Percentiles rank a stretch among this genome's conserved stretches.
phyloP scores from a whole-genome alignment of 2,888 invertebrate genomes.

The Leptinotarsa peninsularis region DNA sequence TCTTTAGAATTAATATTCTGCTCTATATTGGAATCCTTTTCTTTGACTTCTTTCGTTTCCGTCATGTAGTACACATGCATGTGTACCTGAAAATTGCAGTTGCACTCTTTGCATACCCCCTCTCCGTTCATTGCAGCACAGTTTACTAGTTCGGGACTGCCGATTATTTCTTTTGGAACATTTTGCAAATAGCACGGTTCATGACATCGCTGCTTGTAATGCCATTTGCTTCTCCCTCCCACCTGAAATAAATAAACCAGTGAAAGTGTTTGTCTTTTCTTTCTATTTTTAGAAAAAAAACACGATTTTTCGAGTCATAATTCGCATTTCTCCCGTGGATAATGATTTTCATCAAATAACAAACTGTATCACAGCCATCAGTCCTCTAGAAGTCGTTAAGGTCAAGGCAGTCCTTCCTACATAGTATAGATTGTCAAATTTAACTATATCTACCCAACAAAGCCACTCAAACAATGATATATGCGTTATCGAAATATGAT shows the following conservation, averaged over 20 bases:
- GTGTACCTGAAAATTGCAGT: constrained; percentile 56
- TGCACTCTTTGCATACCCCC: constrained; percentile 53
- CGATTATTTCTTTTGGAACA: constrained; percentile 57
- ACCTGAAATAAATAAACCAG: constrained; percentile 45
- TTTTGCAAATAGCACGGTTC: constrained; percentile 59
- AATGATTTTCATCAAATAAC: too few relatives aligned
- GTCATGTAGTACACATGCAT: constrained; percentile 62
- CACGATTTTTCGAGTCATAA: too few relatives aligned
- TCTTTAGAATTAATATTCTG: constrained; percentile 51
- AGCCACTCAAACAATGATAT: too few relatives aligned
- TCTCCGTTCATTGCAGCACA: constrained; percentile 56
- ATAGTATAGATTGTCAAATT: too few relatives aligned
- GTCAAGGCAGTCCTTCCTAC: too few relatives aligned
- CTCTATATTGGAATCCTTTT: constrained; percentile 52
- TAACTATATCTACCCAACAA: too few relatives aligned
- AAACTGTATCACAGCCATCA: too few relatives aligned
- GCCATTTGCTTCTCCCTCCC: constrained; percentile 52
- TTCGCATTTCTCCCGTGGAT: too few relatives aligned
- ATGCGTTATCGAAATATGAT: too few relatives aligned
- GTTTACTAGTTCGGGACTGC: constrained; percentile 54
- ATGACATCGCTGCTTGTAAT: constrained; percentile 59
- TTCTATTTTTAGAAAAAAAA: too few relatives aligned
- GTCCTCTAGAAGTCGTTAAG: too few relatives aligned
- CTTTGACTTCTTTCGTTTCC: constrained; percentile 50
- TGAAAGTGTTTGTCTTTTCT: too few relatives aligned